Evolutionary conservation across 2,888 invertebrate species (phyloP).

Genomic region (Heliothis peltigera): DNA sequence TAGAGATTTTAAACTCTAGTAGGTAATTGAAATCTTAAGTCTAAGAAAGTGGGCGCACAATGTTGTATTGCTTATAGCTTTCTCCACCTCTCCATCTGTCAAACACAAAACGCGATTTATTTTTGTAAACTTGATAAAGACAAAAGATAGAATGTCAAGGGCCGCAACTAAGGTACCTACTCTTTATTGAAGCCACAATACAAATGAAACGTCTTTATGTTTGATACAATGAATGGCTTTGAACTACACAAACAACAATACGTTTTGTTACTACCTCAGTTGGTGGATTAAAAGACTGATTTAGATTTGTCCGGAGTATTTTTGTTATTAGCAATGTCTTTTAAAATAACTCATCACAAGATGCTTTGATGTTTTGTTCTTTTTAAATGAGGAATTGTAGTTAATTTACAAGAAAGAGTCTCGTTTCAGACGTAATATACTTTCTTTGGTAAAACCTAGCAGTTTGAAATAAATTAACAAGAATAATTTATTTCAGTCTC

Average conservation of each 20-base stretch:
- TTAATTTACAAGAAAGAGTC: background rate
- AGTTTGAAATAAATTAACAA: background rate
- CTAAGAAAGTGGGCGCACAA: background rate
- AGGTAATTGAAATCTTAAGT: background rate
- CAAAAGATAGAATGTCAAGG: constrained; percentile 55
- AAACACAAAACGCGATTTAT: constrained; percentile 46
- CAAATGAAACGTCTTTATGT: constrained; percentile 37
- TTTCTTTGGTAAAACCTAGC: background rate
- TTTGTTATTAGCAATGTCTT: constrained; percentile 10
- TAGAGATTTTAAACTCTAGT: background rate
- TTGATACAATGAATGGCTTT: constrained; percentile 35
- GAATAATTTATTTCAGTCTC: background rate
- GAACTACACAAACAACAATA: constrained; percentile 14
- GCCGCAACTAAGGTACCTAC: constrained; percentile 34
- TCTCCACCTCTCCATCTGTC: constrained; percentile 26
- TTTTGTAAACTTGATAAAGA: constrained; percentile 51
- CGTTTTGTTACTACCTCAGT: constrained; percentile 15
- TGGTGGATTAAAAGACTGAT: constrained; percentile 16
- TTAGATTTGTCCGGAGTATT: constrained; percentile 11
- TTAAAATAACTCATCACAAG: background rate
- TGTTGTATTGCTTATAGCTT: constrained; percentile 5
- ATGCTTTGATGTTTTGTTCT: constrained; percentile 3
- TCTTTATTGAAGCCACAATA: constrained; percentile 36
- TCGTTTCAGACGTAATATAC: background rate
- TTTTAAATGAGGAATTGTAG: background rate